Base-by-base conservation (phyloP, 30 jellyfish, hydroid and myxozoan species). In the Aurelia aurita region DNA sequence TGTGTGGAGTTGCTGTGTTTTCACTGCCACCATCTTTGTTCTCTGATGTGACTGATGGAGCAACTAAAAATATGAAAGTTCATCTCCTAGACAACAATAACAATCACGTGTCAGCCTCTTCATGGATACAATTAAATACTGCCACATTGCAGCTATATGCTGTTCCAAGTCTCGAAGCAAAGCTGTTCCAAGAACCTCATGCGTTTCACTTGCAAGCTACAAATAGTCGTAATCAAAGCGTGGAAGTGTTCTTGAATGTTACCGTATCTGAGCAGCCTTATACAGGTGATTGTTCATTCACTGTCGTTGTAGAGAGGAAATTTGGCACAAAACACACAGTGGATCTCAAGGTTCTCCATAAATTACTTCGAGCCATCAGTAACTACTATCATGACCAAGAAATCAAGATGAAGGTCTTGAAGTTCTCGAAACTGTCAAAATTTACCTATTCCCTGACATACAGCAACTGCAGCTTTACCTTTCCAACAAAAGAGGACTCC, bases 121-220 rank as follows among this genome's bases (percentile, higher is more conserved):
- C 96, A 1, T 95, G 99, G 99, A 62, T 95, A 6, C 99, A 95
- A 23, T 74, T 95, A 35, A 79, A 89, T 59, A 35, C 97, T 10
- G 97, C 97, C 5, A 67, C 96, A 35, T 85, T 88, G 64, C 89
- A 74, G 61, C 61, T 87, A 77, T 87, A 87, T 60, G 97, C 96
- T 16, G 77, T 95, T 0, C 94, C 96, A 27, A 82, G 62, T 45
- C 47, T 11, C 35, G 81, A 77, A 8, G 31, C 58, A 12, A 55
- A 68, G 71, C 77, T 53, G 19, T 69, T 51, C 0, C 67, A 59
- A 34, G 47, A 64, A 22, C 58, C 88, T 0, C n/a, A 47, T 20
- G 62, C 18, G 21, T 89, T 73, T 51, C 61, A 39, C 2, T 15
- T 95, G 8, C 83, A 28, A 39, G 99, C 95, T 18, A 80, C 95